These are phyloP conservation scores for Escarpia spicata DNA, from an alignment of 2,888 invertebrate species.

Conservation along the genomic window DNA sequence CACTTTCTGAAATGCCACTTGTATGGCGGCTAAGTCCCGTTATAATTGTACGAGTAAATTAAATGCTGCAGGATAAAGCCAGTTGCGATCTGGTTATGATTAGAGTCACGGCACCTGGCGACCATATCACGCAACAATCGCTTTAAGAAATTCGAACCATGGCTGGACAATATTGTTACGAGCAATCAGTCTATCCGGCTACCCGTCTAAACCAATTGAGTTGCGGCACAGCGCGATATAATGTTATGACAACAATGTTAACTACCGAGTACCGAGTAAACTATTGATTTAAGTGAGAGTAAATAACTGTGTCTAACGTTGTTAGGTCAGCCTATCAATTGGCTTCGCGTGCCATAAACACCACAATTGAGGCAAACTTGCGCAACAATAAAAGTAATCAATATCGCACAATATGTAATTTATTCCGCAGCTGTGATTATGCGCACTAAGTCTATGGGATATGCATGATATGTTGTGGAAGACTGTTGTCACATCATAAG, in stretches of 20 bases:
- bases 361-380: neutral
- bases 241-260: neutral
- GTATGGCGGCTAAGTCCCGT: too few species aligned
- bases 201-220: neutral
- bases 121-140: neutral
- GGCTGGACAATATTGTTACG: neutral
- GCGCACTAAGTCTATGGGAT: neutral
- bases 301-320: neutral
- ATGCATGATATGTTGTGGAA: neutral
- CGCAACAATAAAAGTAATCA: neutral
- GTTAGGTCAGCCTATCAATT: conserved; percentile 1
- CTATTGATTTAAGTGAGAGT: conserved; percentile 10
- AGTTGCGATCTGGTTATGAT: neutral
- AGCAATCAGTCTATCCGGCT: neutral
- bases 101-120: neutral
- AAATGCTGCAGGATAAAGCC: neutral
- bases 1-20: too few species aligned
- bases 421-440: neutral
- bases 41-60: too few species aligned
- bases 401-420: neutral
- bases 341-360: neutral
- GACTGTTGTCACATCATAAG: neutral
- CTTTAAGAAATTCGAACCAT: neutral
- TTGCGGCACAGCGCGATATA: neutral
- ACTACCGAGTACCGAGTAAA: neutral